phyloP scores from a whole-genome alignment of 1,140 invertebrate species.

The Drosophila teissieri region DNA sequence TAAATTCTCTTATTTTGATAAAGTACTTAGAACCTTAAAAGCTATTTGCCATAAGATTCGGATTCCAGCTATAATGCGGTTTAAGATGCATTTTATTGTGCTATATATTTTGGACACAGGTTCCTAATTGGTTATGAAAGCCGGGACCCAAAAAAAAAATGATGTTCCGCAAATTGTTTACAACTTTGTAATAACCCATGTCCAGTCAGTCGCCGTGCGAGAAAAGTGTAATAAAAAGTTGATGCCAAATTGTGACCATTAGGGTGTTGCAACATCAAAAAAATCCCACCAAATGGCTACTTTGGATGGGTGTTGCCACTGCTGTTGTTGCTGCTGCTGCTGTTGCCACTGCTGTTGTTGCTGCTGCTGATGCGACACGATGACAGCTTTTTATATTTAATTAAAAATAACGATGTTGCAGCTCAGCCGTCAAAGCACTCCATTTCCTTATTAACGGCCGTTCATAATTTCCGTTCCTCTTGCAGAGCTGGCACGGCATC shows the following conservation, averaged over 20 bases:
- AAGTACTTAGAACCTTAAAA: neutral
- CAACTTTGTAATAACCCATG: conserved; percentile 71
- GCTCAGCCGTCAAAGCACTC: conserved; percentile 49
- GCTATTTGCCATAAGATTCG: neutral
- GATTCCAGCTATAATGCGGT: conserved; percentile 1
- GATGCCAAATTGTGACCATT: conserved; percentile 59
- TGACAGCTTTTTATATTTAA: conserved; percentile 80
- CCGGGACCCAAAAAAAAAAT: neutral
- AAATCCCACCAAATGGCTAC: conserved; percentile 48
- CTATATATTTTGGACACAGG: neutral
- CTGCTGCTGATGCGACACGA: conserved; percentile 34
- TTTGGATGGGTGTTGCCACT: conserved; percentile 6
- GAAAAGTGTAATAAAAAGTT: conserved; percentile 59
- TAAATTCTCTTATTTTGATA: too few species aligned
- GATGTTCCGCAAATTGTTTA: conserved; percentile 47
- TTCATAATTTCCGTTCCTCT: conserved; percentile 57
- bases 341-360: neutral
- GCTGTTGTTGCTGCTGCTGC: neutral
- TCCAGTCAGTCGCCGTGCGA: conserved; percentile 21
- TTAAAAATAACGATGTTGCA: conserved; percentile 80
- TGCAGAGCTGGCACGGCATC: conserved; percentile 82
- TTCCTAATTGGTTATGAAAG: conserved; percentile 24
- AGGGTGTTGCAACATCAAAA: conserved; percentile 24
- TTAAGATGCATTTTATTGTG: conserved; percentile 6
- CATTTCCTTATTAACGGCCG: conserved; percentile 67